Conservation (phyloP, 2,113 vertebrate genomes). For the Hippocampus guttulatus region DNA sequence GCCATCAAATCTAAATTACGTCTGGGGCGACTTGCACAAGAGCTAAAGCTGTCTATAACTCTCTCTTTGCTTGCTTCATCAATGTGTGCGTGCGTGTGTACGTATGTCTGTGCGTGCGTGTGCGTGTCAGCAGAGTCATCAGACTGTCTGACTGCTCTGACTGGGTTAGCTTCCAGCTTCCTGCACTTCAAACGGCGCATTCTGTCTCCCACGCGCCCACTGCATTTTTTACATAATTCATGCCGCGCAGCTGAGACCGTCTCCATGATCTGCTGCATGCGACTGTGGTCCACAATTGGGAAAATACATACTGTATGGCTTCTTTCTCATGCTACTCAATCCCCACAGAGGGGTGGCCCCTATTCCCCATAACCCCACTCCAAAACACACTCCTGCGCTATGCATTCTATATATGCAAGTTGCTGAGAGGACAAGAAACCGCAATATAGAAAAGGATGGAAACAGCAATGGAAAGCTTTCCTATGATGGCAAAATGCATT, state of each 20-base stretch:
- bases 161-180: slow-evolving; percentile 49
- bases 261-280: slow-evolving; percentile 28
- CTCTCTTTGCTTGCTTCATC: slow-evolving; percentile 18
- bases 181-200: slow-evolving; percentile 42
- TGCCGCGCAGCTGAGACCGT: slow-evolving; percentile 49
- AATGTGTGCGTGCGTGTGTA: not conserved
- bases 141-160: slow-evolving; percentile 45
- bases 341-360: slow-evolving; percentile 21
- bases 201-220: slow-evolving; percentile 61
- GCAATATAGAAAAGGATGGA: slow-evolving; percentile 16
- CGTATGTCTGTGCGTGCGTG: slow-evolving; percentile 9
- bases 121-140: slow-evolving; percentile 47
- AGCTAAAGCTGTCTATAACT: slow-evolving; percentile 5
- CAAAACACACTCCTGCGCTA: slow-evolving; percentile 30
- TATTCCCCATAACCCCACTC: slow-evolving; percentile 22
- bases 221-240: slow-evolving; percentile 60
- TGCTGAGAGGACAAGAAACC: slow-evolving; percentile 32
- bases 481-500: slow-evolving; percentile 41
- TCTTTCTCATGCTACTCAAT: slow-evolving; percentile 41
- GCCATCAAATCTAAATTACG: slow-evolving; percentile 1
- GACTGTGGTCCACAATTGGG: slow-evolving; percentile 44
- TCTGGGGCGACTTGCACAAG: slow-evolving; percentile 9
- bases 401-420: slow-evolving; percentile 25
- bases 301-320: slow-evolving; percentile 46
- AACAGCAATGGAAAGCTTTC: slow-evolving; percentile 8